Base-by-base conservation (phyloP, 2,888 invertebrate species). In the Nectonema munidae region DNA sequence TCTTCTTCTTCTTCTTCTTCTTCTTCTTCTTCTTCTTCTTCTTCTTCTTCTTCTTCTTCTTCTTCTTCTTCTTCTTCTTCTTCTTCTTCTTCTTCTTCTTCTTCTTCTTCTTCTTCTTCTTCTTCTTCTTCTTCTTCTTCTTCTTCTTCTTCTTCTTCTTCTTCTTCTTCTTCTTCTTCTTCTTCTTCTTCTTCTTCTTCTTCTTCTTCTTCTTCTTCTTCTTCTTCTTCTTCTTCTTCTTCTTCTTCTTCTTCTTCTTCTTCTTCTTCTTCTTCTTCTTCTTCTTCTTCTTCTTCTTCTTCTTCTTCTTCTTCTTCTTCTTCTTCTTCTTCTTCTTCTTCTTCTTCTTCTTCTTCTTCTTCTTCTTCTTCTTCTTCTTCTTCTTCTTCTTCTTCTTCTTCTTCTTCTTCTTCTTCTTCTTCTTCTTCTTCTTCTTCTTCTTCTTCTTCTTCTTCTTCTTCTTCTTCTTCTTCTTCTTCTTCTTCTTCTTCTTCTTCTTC, bases 261-360 rank as follows among this genome's bases (percentile, higher is more conserved):
- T 25, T 25, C 25, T 25, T 25, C 25, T 25, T 25, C 25, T 25
- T 25, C 25, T 9, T 25, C 25, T 16, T 3, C 25, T 14, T 40
- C n/a, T 3, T 4, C 14, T 13, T 15, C 25, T n/a, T 34, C 25
- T 13, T 41, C 28, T 17, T 41, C 43, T 25, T 25, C 25, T 25
- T 25, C 25, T 33, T 34, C 42, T 39, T 46, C 46, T 28, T 47
- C 46, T 37, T 43, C 41, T 21, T 36, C 44, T 3, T 41, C 44
- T 21, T 48, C 46, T 11, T 46, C 46, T 29, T 48, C 48, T 40
- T 49, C 49, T 41, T 42, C 45, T 40, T 49, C 51, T 5, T 50
- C 50, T 2, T 43, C 42, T 3, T 49, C 47, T 42, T 45, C 49
- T 2, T 50, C 51, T 38, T 48, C 46, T 42, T 50, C 50, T 14